Conservation (phyloP, 2,797 vertebrate species). For the Rallus crepitans region DNA sequence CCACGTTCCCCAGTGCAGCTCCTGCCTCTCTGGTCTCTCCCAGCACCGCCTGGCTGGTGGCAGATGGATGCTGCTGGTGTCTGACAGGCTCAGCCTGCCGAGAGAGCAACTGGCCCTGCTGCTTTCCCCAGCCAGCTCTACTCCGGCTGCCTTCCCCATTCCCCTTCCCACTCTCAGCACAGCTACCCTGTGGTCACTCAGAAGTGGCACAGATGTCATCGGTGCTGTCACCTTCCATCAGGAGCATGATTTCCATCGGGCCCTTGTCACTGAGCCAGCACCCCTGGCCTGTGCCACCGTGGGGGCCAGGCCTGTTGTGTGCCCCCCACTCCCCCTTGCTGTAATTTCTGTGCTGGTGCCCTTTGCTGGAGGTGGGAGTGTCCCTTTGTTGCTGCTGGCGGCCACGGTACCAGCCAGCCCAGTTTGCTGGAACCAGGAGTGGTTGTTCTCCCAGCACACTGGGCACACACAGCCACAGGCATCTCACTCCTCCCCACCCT, state of each 20-base stretch:
- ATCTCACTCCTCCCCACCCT: too few relatives aligned
- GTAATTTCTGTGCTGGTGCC: too few relatives aligned
- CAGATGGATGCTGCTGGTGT: not conserved
- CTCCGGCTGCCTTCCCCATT: constrained; percentile 19
- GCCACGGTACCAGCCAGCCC: too few relatives aligned
- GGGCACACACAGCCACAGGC: too few relatives aligned
- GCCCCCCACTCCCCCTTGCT: too few relatives aligned
- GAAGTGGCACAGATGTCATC: constrained; percentile 50
- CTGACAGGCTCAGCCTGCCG: constrained; percentile 23
- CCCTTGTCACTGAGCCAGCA: constrained; percentile 44
- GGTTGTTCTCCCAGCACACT: too few relatives aligned
- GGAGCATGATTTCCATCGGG: constrained; percentile 30
- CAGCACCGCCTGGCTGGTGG: not conserved
- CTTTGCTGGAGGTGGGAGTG: too few relatives aligned
- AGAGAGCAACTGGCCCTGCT: constrained; percentile 4
- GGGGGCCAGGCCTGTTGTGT: too few relatives aligned
- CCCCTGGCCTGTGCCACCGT: too few relatives aligned
- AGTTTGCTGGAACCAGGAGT: too few relatives aligned
- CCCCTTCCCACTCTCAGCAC: not conserved
- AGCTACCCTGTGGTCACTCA: constrained; percentile 3
- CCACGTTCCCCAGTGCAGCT: not conserved
- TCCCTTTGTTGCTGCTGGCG: too few relatives aligned
- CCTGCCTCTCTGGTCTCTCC: not conserved
- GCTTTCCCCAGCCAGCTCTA: constrained; percentile 25
- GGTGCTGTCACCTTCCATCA: constrained; percentile 49